Percentiles rank a stretch among this genome's conserved stretches.
Evolutionary conservation across 2,888 invertebrate genomes (phyloP).

Genomic region (Cephus rjabovi): DNA sequence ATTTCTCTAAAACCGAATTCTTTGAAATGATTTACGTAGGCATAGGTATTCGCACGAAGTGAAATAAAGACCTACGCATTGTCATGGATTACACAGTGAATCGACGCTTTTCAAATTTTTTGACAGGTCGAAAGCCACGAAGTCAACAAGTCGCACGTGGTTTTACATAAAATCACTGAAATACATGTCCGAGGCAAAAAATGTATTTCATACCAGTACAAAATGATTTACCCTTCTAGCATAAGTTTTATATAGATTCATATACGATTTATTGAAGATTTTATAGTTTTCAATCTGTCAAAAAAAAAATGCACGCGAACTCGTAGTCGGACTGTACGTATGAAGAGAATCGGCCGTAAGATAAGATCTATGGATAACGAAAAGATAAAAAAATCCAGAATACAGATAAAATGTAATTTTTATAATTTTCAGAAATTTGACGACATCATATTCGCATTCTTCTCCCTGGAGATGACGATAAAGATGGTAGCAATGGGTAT

Average conservation of each 20-base stretch:
- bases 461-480: slow-evolving; percentile 97
- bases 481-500: slow-evolving; percentile 99
- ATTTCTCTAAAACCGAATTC: neutral
- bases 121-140: neutral
- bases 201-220: too few species aligned
- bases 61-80: neutral
- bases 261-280: too few species aligned
- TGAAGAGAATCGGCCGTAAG: neutral
- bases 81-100: neutral
- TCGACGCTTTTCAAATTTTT: neutral
- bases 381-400: neutral
- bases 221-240: too few species aligned
- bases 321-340: neutral
- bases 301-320: neutral
- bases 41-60: neutral
- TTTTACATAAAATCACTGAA: too few species aligned
- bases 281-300: too few species aligned
- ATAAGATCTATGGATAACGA: neutral
- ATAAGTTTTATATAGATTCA: too few species aligned
- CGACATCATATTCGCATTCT: slow-evolving; percentile 98
- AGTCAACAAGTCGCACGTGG: too few species aligned
- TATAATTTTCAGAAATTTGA: slow-evolving; percentile 84
- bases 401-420: neutral
- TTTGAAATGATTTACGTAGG: neutral
- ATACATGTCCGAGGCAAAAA: too few species aligned